These are phyloP conservation scores for Rhabdomys pumilio DNA, from an alignment of 2,797 vertebrate species.

Conservation along the genomic window DNA sequence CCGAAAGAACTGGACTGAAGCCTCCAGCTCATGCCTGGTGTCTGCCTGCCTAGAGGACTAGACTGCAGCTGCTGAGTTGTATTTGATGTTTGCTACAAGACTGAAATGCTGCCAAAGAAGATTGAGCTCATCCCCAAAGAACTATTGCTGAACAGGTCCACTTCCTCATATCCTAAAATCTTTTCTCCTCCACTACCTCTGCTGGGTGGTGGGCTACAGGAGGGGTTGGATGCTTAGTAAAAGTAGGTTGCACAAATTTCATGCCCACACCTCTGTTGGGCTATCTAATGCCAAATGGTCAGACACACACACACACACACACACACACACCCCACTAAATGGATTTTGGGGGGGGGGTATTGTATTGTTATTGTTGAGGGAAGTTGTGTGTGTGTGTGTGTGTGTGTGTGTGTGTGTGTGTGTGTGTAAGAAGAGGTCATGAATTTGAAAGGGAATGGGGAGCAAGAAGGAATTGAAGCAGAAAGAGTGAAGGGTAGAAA, in stretches of 20 bases:
- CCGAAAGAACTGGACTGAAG: too few relatives aligned
- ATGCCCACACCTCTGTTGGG: neutral
- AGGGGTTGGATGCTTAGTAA: neutral
- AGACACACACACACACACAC: neutral
- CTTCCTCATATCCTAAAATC: neutral
- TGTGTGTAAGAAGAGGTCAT: neutral
- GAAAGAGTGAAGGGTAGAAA: neutral
- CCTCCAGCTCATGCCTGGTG: neutral
- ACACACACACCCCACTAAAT: neutral
- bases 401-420: neutral
- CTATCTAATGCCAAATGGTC: neutral
- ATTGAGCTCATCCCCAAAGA: neutral
- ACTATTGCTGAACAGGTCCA: neutral
- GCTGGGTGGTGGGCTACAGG: neutral
- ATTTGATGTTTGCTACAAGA: too few relatives aligned
- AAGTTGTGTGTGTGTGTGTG: neutral
- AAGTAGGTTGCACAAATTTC: neutral
- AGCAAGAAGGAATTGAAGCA: neutral
- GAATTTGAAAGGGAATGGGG: neutral
- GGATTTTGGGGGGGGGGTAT: neutral
- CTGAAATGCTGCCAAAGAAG: neutral
- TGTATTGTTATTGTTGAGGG: neutral
- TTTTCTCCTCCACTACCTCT: neutral
- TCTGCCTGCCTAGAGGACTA: neutral
- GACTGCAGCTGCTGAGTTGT: neutral